Base-by-base conservation (phyloP, 2,888 invertebrate species). In the Elysia crispata region DNA sequence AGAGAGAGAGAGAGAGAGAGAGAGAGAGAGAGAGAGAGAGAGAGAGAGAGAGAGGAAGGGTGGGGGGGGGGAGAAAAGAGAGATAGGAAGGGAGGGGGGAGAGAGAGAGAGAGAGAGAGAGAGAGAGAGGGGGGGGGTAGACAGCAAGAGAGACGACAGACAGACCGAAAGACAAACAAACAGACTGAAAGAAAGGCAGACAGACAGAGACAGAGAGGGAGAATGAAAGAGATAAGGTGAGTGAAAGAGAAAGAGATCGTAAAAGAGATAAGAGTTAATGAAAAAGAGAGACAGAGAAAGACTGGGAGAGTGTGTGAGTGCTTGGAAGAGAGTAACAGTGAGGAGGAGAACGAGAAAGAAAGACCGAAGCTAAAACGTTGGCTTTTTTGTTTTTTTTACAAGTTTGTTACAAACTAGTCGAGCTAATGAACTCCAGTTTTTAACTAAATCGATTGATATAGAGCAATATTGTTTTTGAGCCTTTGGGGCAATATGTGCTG, bases 81-180 rank as follows among this genome's bases (percentile, higher is more conserved):
- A 54, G 54, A 15, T 54, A 54, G 54, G 13, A 20, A 54, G 20
- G 13, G 54, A 54, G 54, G 54, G 54, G 13, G 54, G 54, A 54
- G 54, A 54, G 54, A 54, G 54, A 54, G 54, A 13, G 54, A 54
- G 54, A 54, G 54, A 54, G 54, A 54, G 54, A 54, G 54, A 54
- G 54, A 54, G 54, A 54, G 54, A 54, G 54, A 54, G 54, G 20
- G 54, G 20, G 54, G n/a, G n/a, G n/a, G n/a, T n/a, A n/a, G n/a
- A n/a, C n/a, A n/a, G n/a, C n/a, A n/a, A n/a, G n/a, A n/a, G n/a
- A n/a, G n/a, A n/a, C n/a, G n/a, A n/a, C n/a, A n/a, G n/a, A n/a
- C n/a, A n/a, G n/a, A n/a, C n/a, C n/a, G n/a, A n/a, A n/a, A n/a
- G n/a, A n/a, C n/a, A n/a, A n/a, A n/a, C n/a, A n/a, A n/a, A n/a